Percentiles rank a stretch among this genome's conserved stretches.
phyloP scores from a whole-genome alignment of 2,113 vertebrate genomes.

The Alethe diademata region DNA sequence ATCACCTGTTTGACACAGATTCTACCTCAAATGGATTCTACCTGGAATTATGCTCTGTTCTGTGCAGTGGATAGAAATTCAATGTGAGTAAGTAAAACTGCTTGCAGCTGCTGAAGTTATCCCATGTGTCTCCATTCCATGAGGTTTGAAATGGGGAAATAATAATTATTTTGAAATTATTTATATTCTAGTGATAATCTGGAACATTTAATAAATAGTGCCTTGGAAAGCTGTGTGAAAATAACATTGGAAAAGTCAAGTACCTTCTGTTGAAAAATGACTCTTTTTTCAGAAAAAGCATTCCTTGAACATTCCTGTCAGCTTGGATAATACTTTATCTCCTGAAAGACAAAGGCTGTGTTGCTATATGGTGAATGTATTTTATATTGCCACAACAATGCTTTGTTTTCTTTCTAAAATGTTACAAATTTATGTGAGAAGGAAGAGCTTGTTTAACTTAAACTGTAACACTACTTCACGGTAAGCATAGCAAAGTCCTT shows the following conservation, averaged over 20 bases:
- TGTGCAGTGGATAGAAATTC: background rate
- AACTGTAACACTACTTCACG: background rate
- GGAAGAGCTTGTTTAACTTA: background rate
- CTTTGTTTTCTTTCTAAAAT: background rate
- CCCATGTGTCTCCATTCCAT: background rate
- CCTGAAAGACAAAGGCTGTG: background rate
- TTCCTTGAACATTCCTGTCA: background rate
- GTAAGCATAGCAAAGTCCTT: background rate
- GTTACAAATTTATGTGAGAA: background rate
- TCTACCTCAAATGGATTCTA: background rate
- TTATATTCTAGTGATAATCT: background rate
- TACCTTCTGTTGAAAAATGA: background rate
- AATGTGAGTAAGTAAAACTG: background rate
- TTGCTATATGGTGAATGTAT: background rate
- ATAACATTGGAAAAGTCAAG: background rate
- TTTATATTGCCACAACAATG: background rate
- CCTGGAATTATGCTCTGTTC: background rate
- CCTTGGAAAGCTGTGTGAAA: background rate
- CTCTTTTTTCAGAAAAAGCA: background rate
- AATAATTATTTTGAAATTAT: background rate
- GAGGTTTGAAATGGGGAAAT: background rate
- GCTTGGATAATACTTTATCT: background rate
- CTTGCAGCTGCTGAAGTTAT: background rate
- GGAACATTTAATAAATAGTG: background rate
- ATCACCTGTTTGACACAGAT: background rate